These are phyloP conservation scores for Anoplopoma fimbria DNA, from an alignment of 2,113 vertebrate species.

Conservation along the genomic window DNA sequence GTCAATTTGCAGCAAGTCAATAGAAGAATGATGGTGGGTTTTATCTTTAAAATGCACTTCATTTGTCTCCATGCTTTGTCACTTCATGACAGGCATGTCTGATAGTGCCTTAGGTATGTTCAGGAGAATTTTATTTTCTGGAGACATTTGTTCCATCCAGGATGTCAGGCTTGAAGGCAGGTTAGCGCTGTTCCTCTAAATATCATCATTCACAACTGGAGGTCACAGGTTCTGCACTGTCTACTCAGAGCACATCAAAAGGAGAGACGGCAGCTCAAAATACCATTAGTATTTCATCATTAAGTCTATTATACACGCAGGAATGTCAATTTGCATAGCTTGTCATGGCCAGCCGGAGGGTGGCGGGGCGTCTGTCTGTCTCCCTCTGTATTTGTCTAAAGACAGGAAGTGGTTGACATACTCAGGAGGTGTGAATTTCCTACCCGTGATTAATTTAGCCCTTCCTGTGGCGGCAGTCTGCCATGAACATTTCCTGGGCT, in stretches of 20 bases:
- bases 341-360: constrained; percentile 64
- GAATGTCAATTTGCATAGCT: constrained; percentile 74
- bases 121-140: not conserved
- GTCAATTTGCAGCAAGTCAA: constrained; percentile 7
- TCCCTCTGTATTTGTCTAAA: constrained; percentile 63
- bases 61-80: not conserved
- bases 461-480: constrained; percentile 52
- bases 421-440: constrained; percentile 76
- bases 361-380: constrained; percentile 55
- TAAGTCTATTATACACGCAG: constrained; percentile 54
- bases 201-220: constrained; percentile 61
- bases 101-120: constrained; percentile 3
- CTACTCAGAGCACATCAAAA: constrained; percentile 55
- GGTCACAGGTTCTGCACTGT: constrained; percentile 58
- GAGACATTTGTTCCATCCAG: constrained; percentile 1
- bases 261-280: constrained; percentile 51
- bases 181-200: constrained; percentile 40
- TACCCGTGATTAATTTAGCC: constrained; percentile 64
- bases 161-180: not conserved
- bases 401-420: constrained; percentile 70
- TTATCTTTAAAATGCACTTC: not conserved
- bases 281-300: constrained; percentile 67
- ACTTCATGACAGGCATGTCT: constrained; percentile 8
- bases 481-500: constrained; percentile 50
- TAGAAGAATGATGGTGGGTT: constrained; percentile 3